A percentile compares a stretch with the other conserved stretches of the same genome.
These are phyloP conservation scores for Benitochromis conjunctus DNA, from an alignment of 2,113 vertebrate genomes.

Conservation along the genomic window DNA sequence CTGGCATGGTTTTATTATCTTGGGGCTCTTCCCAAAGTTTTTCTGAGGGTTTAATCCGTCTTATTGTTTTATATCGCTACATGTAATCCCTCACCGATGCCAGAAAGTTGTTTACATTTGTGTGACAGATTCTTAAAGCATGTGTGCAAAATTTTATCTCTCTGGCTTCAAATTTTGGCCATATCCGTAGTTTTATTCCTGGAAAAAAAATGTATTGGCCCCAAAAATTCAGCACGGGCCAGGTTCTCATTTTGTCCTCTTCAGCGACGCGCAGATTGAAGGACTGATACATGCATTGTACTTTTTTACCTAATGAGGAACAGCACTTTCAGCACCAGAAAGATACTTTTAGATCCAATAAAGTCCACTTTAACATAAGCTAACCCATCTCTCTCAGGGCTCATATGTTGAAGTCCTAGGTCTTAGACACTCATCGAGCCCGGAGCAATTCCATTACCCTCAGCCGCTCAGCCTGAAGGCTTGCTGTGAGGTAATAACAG, in stretches of 20 bases:
- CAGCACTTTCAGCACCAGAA: background rate
- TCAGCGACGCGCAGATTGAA: background rate
- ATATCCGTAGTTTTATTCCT: background rate
- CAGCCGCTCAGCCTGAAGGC: background rate
- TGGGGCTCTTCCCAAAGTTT: background rate
- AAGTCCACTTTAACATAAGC: background rate
- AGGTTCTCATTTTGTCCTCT: background rate
- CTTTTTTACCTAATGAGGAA: background rate
- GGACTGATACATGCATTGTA: background rate
- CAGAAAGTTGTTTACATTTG: background rate
- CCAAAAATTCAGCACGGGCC: background rate
- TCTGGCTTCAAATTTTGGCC: background rate
- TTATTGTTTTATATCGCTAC: background rate
- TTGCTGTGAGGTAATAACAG: background rate
- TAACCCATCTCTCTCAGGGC: background rate
- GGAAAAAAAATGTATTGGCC: background rate
- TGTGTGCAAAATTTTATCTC: background rate
- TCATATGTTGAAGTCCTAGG: background rate
- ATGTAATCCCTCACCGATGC: background rate
- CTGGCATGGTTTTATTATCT: background rate
- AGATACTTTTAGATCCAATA: slow-evolving; percentile 23
- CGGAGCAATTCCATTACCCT: slow-evolving; percentile 3
- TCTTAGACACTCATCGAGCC: slow-evolving; percentile 3
- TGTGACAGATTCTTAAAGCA: background rate
- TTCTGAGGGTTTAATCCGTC: background rate